Conservation (phyloP, 2,113 vertebrate genomes). For the Lanius ludovicianus region DNA sequence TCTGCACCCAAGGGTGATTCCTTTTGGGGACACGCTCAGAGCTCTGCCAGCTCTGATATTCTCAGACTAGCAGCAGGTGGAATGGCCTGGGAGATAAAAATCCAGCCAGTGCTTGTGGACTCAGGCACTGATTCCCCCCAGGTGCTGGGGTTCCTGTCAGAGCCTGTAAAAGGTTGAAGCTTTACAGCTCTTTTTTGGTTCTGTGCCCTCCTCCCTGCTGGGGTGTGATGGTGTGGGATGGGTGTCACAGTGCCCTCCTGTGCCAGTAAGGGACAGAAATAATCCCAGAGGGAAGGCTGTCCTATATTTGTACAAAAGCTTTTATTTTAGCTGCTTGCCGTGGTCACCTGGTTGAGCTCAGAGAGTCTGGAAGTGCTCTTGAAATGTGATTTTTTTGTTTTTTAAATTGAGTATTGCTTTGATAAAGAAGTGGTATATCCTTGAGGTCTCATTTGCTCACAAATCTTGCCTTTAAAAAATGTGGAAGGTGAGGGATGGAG, state of each 20-base stretch:
- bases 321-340: not conserved
- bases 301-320: not conserved
- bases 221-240: not conserved
- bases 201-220: rapidly evolving
- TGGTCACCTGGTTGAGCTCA: not conserved
- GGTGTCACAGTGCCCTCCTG: not conserved
- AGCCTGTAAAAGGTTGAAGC: not conserved
- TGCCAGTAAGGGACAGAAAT: not conserved
- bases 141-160: not conserved
- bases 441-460: not conserved
- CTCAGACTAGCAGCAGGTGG: not conserved
- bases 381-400: not conserved
- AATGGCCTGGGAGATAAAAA: not conserved
- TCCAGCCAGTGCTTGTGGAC: too few species aligned
- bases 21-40: not conserved
- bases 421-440: not conserved
- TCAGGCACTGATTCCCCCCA: not conserved
- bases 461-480: not conserved
- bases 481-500: not conserved
- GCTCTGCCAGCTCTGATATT: not conserved
- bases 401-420: not conserved
- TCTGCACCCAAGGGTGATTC: not conserved
- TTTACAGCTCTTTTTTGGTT: not conserved
- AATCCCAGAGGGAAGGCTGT: not conserved
- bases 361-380: not conserved